phyloP scores from a whole-genome alignment of 2,797 vertebrate genomes.

The Sebastes reedi region DNA sequence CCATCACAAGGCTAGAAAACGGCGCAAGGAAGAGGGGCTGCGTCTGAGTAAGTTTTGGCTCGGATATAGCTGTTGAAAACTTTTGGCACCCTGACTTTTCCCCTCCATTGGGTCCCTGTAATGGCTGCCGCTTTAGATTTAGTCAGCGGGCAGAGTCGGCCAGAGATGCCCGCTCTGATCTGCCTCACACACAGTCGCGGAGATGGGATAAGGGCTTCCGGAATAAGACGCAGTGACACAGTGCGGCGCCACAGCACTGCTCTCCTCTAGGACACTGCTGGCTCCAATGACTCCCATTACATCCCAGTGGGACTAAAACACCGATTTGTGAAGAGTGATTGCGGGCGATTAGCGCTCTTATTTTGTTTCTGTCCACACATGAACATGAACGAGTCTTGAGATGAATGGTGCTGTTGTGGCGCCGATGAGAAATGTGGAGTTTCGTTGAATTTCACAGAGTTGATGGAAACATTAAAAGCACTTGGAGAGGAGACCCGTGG shows the following conservation, averaged over 20 bases:
- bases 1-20: constrained; percentile 13
- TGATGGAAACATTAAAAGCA: constrained; percentile 6
- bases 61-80: constrained; percentile 65
- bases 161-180: constrained; percentile 74
- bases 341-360: background rate
- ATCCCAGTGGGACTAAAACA: constrained; percentile 33
- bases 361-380: constrained; percentile 11
- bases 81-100: constrained; percentile 70
- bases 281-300: constrained; percentile 38
- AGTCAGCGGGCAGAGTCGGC: constrained; percentile 59
- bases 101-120: constrained; percentile 71
- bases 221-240: constrained; percentile 42
- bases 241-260: background rate
- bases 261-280: constrained; percentile 29
- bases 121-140: constrained; percentile 80
- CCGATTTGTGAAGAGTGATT: constrained; percentile 20
- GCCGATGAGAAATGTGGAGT: background rate
- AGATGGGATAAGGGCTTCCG: constrained; percentile 35
- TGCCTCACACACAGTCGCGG: constrained; percentile 57
- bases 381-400: background rate
- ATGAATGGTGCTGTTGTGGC: background rate
- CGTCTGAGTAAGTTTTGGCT: constrained; percentile 45
- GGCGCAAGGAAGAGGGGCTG: constrained; percentile 4
- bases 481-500: constrained; percentile 45
- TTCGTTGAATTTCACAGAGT: constrained; percentile 1